Evolutionary conservation across 2,888 invertebrate species (phyloP).

Genomic region (Hypercompe scribonia): DNA sequence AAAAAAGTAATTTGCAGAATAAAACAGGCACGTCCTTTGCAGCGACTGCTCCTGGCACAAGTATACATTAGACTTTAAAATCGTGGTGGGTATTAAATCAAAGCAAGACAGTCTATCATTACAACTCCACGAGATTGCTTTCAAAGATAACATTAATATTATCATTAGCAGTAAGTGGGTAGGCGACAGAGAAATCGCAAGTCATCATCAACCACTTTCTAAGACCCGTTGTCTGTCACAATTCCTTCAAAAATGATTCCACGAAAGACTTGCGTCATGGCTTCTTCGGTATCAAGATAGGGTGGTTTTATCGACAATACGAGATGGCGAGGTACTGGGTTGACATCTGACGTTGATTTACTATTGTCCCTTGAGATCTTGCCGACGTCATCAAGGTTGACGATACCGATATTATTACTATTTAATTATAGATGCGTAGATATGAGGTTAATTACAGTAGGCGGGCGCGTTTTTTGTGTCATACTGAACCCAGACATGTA

Average conservation of each 20-base stretch:
- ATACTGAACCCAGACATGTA: not conserved
- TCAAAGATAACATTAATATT: constrained; percentile 83
- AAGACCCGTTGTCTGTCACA: constrained; percentile 59
- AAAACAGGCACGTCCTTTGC: not conserved
- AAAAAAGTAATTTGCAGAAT: not conserved
- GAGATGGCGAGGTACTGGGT: constrained; percentile 72
- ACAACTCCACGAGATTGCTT: constrained; percentile 74
- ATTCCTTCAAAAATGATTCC: constrained; percentile 29
- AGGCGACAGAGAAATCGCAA: constrained; percentile 80
- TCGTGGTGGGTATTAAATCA: constrained; percentile 40
- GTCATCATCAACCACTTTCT: constrained; percentile 69
- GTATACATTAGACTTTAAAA: constrained; percentile 20
- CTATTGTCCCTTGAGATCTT: constrained; percentile 75
- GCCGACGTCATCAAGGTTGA: constrained; percentile 74
- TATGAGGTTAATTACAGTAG: constrained; percentile 39
- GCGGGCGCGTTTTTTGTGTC: not conserved
- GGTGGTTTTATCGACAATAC: constrained; percentile 65
- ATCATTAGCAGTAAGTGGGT: constrained; percentile 83
- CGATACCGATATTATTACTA: constrained; percentile 56
- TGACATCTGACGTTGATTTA: constrained; percentile 86
- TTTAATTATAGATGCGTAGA: constrained; percentile 50
- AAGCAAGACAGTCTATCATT: constrained; percentile 52
- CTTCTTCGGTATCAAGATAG: constrained; percentile 58
- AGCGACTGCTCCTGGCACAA: not conserved
- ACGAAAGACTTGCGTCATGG: constrained; percentile 58